Base-by-base conservation (phyloP, 2,797 vertebrate species). In the Peromyscus eremicus region DNA sequence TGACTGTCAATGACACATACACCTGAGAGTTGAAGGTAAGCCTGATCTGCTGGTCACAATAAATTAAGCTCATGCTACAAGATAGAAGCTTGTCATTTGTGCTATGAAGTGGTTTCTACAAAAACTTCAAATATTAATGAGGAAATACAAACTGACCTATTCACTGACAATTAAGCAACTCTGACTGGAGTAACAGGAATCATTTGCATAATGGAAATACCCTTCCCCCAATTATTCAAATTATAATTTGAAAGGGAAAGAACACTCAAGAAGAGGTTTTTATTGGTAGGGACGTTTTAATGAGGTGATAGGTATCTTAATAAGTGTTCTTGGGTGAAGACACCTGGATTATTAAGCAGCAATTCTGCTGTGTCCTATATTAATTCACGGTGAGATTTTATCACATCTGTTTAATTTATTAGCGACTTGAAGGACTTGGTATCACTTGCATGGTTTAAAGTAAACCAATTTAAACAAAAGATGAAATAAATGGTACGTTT, bases 291-390 rank as follows among this genome's bases (percentile, higher is more conserved):
- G 71, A 95, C 6, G 3, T 93, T 97, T 97, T 97, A 97, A 97
- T 97, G 92, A 97, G 97, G 86, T 97, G 97, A 97, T 96, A 89
- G 95, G 82, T 97, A 98, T 98, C 97, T 97, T 98, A 96, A 94
- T 96, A 98, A 97, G 92, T 92, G 55, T 95, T 96, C 96, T 86
- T 93, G 96, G 95, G 95, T 93, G 94, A 97, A 97, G 96, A 96
- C 75, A 98, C 95, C 95, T 97, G 96, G 83, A 92, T 97, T 97
- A 95, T 94, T 95, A 97, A 97, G 68, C 60, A 96, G 95, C 66
- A 97, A 91, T 96, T 96, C 94, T 91, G 76, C 97, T 87, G 80
- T 94, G 96, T 55, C 80, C 92, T 96, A 96, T 95, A 97, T 80
- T 97, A 98, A 98, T 97, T 97, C 95, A 95, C 11, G 88, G 94